These are phyloP conservation scores for Mustelus asterias DNA, from an alignment of 2,113 vertebrate genomes.

Conservation along the genomic window DNA sequence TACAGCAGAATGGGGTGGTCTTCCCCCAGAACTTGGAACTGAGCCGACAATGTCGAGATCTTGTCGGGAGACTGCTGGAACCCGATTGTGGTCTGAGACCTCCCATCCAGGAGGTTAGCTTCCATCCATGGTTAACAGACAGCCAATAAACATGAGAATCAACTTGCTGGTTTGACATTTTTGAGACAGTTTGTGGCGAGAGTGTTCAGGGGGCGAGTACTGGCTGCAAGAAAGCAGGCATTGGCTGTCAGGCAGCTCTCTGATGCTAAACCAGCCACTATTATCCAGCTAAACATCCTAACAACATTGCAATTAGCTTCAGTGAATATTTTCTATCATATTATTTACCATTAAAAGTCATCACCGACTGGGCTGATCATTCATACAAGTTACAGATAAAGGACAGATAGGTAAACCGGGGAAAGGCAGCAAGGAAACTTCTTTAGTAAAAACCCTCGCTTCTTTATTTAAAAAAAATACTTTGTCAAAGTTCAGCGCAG, in stretches of 20 bases:
- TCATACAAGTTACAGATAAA: background rate
- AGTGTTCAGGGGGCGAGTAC: background rate
- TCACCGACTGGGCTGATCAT: background rate
- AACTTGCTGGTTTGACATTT: background rate
- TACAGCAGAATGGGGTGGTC: conserved; percentile 55
- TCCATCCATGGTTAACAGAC: conserved; percentile 55
- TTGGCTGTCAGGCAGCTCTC: background rate
- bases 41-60: conserved; percentile 55
- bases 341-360: background rate
- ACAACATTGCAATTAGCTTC: background rate
- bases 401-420: too few species aligned
- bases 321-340: background rate
- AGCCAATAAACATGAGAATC: conserved; percentile 44
- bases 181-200: background rate
- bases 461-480: background rate
- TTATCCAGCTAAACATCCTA: background rate
- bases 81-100: conserved; percentile 52
- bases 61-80: conserved; percentile 56
- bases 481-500: background rate
- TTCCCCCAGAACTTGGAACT: conserved; percentile 51
- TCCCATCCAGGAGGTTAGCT: conserved; percentile 53
- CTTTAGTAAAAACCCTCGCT: too few species aligned
- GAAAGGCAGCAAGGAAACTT: too few species aligned
- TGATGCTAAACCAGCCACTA: too few species aligned
- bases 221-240: background rate